These are phyloP conservation scores for Morpho deidamia DNA, from an alignment of 2,888 invertebrate species.

Conservation along the genomic window DNA sequence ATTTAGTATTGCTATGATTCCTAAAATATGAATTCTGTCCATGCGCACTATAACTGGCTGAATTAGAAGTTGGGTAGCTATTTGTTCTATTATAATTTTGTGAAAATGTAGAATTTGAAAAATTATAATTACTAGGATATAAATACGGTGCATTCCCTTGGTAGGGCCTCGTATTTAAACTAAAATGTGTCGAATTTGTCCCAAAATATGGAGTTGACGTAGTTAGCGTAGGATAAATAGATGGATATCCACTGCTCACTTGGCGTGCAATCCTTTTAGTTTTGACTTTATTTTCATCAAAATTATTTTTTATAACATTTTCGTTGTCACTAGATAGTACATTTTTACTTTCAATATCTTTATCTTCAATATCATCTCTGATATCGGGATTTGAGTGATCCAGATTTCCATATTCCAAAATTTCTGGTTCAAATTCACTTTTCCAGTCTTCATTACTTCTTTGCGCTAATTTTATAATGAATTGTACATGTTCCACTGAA, in stretches of 20 bases:
- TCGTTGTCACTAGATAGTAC: not conserved
- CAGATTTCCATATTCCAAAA: not conserved
- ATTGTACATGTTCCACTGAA: conserved; percentile 2
- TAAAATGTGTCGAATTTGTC: conserved; percentile 7
- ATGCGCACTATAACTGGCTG: not conserved
- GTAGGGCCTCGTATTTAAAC: not conserved
- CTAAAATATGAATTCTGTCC: not conserved
- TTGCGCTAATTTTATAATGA: not conserved
- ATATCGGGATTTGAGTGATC: conserved; percentile 1
- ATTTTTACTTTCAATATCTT: not conserved
- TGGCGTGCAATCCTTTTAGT: conserved; percentile 34
- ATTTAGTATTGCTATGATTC: not conserved
- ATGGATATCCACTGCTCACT: conserved; percentile 30
- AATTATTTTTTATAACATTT: not conserved
- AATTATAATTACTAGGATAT: conserved; percentile 5
- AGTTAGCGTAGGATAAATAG: conserved; percentile 38
- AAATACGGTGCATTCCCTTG: not conserved
- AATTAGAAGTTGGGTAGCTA: not conserved
- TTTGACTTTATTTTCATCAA: not conserved
- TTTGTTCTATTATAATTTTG: not conserved
- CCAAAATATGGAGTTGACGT: conserved; percentile 15
- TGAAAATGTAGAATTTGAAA: conserved; percentile 9
- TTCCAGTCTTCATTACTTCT: conserved; percentile 3
- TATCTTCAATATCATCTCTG: not conserved
- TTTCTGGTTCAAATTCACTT: conserved; percentile 3